Base-by-base conservation (phyloP, 2,113 vertebrate genomes). In the Corythaixoides concolor region DNA sequence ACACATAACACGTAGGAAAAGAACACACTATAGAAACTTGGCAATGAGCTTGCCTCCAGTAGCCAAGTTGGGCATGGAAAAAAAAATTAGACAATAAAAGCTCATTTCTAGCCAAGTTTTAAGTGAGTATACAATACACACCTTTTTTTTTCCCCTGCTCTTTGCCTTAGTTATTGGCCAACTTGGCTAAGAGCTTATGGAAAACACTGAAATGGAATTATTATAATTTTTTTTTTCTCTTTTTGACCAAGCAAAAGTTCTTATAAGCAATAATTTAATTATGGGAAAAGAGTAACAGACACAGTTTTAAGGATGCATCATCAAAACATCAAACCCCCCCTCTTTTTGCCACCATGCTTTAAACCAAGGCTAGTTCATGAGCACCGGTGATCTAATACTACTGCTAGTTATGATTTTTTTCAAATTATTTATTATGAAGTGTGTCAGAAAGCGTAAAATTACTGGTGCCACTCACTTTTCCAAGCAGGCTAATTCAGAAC, bases 161-260 rank as follows among this genome's bases (percentile, higher is more conserved):
- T 78, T 88, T 66, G 74, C 69, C 66, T 96, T 63, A 87, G 39
- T 90, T 89, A 69, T 75, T 81, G 83, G 94, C 93, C 92, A 97
- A 64, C 37, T 90, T 94, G 89, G 92, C 87, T 8, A 66, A 62
- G 67, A 73, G 72, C 47, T 80, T 17, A 75, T 92, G 91, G 92
- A 96, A 97, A 97, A 95, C 70, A 85, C 50, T 74, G 83, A 70
- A 85, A 73, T 76, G 43, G 59, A 95, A 91, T 97, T 94, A n/a
- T 83, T 96, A 32, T 92, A 89, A 91, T 90, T 43, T 14, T 43
- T 49, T 50, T 32, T 33, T 53, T 26, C 24, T 63, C 22, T 56
- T 91, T 91, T 76, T 60, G 50, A 89, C 14, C 43, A n/a, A 73
- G 76, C 19, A 37, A 20, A 85, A 68, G 35, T 85, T 92, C 89